Conservation (phyloP, 2,888 invertebrate species). For the Melieria picta region DNA sequence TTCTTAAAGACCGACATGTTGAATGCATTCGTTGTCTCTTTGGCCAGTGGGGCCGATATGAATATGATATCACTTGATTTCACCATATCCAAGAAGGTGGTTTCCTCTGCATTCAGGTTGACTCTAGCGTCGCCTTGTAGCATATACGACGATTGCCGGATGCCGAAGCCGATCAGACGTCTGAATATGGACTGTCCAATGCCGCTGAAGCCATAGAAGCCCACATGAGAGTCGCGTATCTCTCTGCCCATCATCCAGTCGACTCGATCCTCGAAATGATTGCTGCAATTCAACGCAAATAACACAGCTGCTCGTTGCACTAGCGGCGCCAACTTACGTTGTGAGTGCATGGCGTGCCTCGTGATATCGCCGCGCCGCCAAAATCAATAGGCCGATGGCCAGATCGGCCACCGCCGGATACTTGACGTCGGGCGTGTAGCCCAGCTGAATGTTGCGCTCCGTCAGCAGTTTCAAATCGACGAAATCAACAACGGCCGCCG, state of each 20-base stretch:
- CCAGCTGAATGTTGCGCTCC: conserved; percentile 77
- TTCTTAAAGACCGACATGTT: conserved; percentile 73
- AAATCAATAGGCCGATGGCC: conserved; percentile 79
- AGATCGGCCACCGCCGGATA: conserved; percentile 84
- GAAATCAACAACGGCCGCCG: conserved; percentile 89
- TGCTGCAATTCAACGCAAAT: conserved; percentile 59
- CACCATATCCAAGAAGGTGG: conserved; percentile 74
- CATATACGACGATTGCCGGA: conserved; percentile 77
- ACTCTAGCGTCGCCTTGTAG: conserved; percentile 70
- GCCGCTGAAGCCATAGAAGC: conserved; percentile 82
- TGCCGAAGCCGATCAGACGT: conserved; percentile 78
- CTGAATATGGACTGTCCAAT: conserved; percentile 81
- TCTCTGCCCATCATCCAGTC: conserved; percentile 85
- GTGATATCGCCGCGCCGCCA: conserved; percentile 79
- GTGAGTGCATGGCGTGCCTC: conserved; percentile 78
- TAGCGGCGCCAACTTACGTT: conserved; percentile 52
- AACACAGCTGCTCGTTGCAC: no score
- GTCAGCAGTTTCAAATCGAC: conserved; percentile 79
- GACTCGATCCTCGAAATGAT: conserved; percentile 75
- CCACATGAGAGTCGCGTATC: conserved; percentile 80
- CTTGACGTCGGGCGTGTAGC: conserved; percentile 81
- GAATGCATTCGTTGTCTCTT: conserved; percentile 76
- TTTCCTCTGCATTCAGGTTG: conserved; percentile 71
- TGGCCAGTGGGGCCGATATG: conserved; percentile 73
- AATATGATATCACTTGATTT: conserved; percentile 78